These are phyloP conservation scores for Drosophila funebris DNA, from an alignment of 1,140 invertebrate genomes.

Conservation along the genomic window DNA sequence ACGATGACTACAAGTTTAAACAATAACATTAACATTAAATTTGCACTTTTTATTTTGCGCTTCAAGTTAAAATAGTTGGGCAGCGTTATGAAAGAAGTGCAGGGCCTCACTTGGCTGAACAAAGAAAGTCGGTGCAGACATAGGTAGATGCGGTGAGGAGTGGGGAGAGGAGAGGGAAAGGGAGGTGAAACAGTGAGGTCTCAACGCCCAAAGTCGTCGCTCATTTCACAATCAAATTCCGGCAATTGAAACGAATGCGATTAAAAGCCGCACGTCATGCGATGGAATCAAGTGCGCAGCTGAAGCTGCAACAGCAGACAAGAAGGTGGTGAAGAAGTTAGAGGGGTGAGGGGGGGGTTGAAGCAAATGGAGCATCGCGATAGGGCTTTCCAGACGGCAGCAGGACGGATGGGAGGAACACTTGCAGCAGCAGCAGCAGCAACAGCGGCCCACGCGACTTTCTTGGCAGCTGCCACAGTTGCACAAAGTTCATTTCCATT, in stretches of 20 bases:
- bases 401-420: not conserved
- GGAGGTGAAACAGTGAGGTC: not conserved
- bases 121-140: constrained; percentile 2
- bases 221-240: constrained; percentile 78
- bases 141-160: not conserved
- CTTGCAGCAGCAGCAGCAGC: not conserved
- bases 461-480: not conserved
- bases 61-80: constrained; percentile 9
- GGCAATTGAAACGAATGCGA: constrained; percentile 80
- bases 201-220: constrained; percentile 58
- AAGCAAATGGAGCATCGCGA: constrained; percentile 73
- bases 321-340: not conserved
- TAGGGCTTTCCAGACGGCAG: constrained; percentile 33
- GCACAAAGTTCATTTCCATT: constrained; percentile 75
- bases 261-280: constrained; percentile 75
- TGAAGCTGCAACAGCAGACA: not conserved
- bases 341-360: not conserved
- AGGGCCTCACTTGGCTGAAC: constrained; percentile 4
- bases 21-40: constrained; percentile 31
- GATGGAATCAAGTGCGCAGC: constrained; percentile 30
- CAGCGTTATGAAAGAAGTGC: constrained; percentile 59
- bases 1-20: not conserved
- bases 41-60: constrained; percentile 42
- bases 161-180: not conserved
- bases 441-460: constrained; percentile 57